Conservation (phyloP, 1,140 invertebrate species). For the Papilio glaucus region DNA sequence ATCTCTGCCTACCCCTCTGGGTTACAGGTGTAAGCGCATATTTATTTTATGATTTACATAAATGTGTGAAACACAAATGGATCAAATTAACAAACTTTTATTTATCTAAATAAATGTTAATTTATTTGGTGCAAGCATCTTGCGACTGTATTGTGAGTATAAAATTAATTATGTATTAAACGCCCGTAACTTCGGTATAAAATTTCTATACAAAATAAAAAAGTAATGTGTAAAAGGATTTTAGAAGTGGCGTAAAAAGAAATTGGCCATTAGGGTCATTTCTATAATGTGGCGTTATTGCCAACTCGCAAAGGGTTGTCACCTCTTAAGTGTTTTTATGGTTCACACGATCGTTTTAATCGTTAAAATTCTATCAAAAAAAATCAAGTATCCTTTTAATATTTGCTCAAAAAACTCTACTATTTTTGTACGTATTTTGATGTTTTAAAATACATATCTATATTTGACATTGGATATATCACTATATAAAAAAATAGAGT, state of each 20-base stretch:
- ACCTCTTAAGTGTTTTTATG: slow-evolving; percentile 17
- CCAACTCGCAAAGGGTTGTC: slow-evolving; percentile 11
- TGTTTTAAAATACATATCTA: too few species aligned
- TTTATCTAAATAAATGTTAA: too few species aligned
- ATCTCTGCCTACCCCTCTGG: too few species aligned
- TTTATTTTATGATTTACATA: too few species aligned
- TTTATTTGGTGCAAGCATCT: too few species aligned
- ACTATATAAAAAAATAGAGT: too few species aligned
- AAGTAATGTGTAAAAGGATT: not conserved
- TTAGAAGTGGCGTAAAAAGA: slow-evolving; percentile 16
- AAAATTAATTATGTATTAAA: not conserved
- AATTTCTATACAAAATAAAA: slow-evolving; percentile 1
- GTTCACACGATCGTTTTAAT: slow-evolving; percentile 1
- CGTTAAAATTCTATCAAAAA: not conserved
- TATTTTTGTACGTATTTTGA: not conserved
- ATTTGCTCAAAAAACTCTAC: not conserved
- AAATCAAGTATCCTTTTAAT: not conserved
- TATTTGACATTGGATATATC: too few species aligned
- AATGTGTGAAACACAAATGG: too few species aligned
- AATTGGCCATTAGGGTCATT: slow-evolving; percentile 23
- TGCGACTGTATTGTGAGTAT: too few species aligned
- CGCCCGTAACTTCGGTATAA: not conserved
- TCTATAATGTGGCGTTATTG: slow-evolving; percentile 21
- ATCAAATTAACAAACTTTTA: too few species aligned
- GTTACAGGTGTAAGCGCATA: too few species aligned